phyloP scores from a whole-genome alignment of 2,113 vertebrate genomes.

The Scatophagus argus region DNA sequence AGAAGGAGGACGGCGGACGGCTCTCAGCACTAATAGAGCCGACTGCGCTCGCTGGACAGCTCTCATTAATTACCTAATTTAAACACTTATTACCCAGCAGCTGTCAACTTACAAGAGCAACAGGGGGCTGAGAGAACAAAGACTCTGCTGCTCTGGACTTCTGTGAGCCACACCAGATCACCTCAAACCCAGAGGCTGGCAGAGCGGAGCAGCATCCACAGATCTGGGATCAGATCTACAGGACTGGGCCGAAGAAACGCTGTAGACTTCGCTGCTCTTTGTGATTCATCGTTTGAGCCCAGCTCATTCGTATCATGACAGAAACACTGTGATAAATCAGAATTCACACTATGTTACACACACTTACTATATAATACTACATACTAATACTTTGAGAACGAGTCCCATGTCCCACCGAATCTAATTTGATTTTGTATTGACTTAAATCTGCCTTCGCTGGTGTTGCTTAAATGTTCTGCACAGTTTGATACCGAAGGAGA shows the following conservation, averaged over 20 bases:
- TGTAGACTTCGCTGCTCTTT: too few relatives aligned
- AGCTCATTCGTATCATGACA: too few relatives aligned
- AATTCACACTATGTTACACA: too few relatives aligned
- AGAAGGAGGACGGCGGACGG: not conserved
- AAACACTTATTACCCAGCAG: constrained; percentile 80
- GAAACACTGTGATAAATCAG: too few relatives aligned
- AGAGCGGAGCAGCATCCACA: not conserved
- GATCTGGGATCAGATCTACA: not conserved
- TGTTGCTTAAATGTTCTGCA: too few relatives aligned
- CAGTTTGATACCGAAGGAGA: too few relatives aligned
- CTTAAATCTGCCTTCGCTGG: too few relatives aligned
- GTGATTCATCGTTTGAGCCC: too few relatives aligned
- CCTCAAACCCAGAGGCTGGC: not conserved
- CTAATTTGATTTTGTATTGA: too few relatives aligned
- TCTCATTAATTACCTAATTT: constrained; percentile 79
- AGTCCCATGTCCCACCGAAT: too few relatives aligned
- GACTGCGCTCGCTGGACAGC: constrained; percentile 50
- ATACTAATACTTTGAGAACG: too few relatives aligned
- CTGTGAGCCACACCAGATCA: not conserved
- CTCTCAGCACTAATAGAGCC: constrained; percentile 34
- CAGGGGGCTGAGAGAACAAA: constrained; percentile 42
- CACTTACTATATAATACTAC: too few relatives aligned
- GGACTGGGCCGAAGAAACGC: not conserved
- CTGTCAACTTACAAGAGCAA: constrained; percentile 71
- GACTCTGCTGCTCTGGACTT: constrained; percentile 14